Percentiles rank a stretch among this genome's conserved stretches.
phyloP scores from a whole-genome alignment of 2,888 invertebrate genomes.

The Andrena chrysosceles region DNA sequence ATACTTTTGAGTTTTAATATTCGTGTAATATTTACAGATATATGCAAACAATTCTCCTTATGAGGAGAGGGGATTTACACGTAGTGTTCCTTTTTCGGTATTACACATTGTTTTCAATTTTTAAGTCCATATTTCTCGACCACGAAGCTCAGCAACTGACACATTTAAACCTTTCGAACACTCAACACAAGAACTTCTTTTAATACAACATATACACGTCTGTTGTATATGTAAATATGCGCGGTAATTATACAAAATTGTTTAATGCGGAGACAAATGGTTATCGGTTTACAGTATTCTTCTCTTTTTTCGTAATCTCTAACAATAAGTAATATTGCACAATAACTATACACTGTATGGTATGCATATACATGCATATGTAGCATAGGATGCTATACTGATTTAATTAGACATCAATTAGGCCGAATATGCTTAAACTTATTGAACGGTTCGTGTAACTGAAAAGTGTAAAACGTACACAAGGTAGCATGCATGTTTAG shows the following conservation, averaged over 20 bases:
- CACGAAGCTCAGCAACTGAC: background rate
- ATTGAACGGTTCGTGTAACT: conserved; percentile 18
- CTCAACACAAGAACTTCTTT: background rate
- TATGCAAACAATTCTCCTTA: conserved; percentile 56
- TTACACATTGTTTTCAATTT: conserved; percentile 2
- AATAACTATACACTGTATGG: background rate
- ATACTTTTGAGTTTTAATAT: conserved; percentile 23
- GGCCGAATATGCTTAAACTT: conserved; percentile 49
- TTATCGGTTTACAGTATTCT: background rate
- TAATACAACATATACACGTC: conserved; percentile 11
- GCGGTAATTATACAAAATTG: conserved; percentile 24
- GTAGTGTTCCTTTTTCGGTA: conserved; percentile 12
- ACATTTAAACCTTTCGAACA: background rate
- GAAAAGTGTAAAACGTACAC: conserved; percentile 2
- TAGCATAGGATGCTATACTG: conserved; percentile 16
- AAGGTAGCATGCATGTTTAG: background rate
- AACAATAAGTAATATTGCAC: background rate
- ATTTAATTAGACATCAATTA: conserved; percentile 40
- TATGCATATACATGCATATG: background rate
- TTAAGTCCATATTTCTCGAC: background rate
- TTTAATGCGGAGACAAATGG: conserved; percentile 15
- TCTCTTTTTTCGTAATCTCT: background rate
- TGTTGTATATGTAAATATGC: background rate
- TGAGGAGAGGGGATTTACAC: conserved; percentile 61
- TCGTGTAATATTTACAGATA: conserved; percentile 66